Percentiles rank a stretch among this genome's conserved stretches.
These are phyloP conservation scores for Rhizomys pruinosus DNA, from an alignment of 2,113 vertebrate species.

Conservation along the genomic window DNA sequence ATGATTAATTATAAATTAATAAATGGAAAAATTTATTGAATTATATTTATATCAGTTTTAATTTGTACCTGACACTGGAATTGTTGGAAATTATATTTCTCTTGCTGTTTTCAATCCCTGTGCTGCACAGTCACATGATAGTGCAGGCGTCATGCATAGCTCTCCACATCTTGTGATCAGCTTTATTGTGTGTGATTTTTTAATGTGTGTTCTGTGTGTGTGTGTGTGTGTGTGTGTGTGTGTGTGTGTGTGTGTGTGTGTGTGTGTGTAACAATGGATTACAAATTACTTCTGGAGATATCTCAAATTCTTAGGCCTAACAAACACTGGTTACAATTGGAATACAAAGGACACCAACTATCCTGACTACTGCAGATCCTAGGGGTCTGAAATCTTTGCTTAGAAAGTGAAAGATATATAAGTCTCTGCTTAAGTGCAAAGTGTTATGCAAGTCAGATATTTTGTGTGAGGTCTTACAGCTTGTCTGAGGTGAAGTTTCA, in stretches of 20 bases:
- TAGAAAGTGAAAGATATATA: neutral
- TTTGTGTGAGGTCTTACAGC: neutral
- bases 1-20: neutral
- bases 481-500: neutral
- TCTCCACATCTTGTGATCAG: too few relatives aligned
- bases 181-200: too few relatives aligned
- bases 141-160: too few relatives aligned
- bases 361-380: neutral
- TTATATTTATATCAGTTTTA: neutral
- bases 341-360: neutral
- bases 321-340: too few relatives aligned
- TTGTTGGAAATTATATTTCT: neutral
- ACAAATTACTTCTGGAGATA: neutral
- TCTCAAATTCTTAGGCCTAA: neutral
- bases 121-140: too few relatives aligned
- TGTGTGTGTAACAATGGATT: neutral
- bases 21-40: neutral
- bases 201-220: neutral
- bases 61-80: neutral
- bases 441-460: neutral
- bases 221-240: neutral
- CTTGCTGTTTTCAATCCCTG: too few relatives aligned
- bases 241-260: neutral
- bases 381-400: too few relatives aligned
- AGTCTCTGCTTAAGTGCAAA: neutral